Percentiles rank a stretch among this genome's conserved stretches.
Conservation (phyloP, 2,888 invertebrate genomes). For the Ennomos fuscantarius region DNA sequence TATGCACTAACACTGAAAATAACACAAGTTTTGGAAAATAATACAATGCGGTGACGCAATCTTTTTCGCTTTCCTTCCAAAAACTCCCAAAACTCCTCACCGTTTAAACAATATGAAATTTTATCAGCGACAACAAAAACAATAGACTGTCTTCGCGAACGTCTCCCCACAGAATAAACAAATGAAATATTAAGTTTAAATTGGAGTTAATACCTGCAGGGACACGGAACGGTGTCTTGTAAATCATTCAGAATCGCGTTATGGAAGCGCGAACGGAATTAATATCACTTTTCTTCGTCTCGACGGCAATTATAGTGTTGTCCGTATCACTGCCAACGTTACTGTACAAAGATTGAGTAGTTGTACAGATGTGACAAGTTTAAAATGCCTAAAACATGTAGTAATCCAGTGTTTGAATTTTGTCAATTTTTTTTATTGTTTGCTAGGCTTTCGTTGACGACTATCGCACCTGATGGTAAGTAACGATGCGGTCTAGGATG, state of each 20-base stretch:
- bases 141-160: slow-evolving; percentile 45
- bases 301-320: slow-evolving; percentile 74
- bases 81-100: not conserved
- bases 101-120: slow-evolving; percentile 29
- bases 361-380: slow-evolving; percentile 35
- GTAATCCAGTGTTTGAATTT: too few species aligned
- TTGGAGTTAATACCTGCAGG: slow-evolving; percentile 54
- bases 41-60: too few species aligned
- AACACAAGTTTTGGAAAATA: too few species aligned
- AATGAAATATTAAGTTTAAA: slow-evolving; percentile 62
- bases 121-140: slow-evolving; percentile 38
- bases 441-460: too few species aligned
- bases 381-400: not conserved
- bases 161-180: slow-evolving; percentile 55
- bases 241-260: slow-evolving; percentile 64
- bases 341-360: slow-evolving; percentile 56
- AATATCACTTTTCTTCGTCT: slow-evolving; percentile 80
- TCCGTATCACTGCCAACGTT: slow-evolving; percentile 71
- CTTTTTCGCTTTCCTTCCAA: too few species aligned
- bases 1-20: too few species aligned
- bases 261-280: slow-evolving; percentile 63
- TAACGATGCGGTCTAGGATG: too few species aligned
- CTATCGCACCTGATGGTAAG: too few species aligned
- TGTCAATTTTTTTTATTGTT: too few species aligned
- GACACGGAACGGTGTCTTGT: slow-evolving; percentile 60